Evolutionary conservation across 2,797 vertebrate species (phyloP).

Genomic region (Onychomys torridus): DNA sequence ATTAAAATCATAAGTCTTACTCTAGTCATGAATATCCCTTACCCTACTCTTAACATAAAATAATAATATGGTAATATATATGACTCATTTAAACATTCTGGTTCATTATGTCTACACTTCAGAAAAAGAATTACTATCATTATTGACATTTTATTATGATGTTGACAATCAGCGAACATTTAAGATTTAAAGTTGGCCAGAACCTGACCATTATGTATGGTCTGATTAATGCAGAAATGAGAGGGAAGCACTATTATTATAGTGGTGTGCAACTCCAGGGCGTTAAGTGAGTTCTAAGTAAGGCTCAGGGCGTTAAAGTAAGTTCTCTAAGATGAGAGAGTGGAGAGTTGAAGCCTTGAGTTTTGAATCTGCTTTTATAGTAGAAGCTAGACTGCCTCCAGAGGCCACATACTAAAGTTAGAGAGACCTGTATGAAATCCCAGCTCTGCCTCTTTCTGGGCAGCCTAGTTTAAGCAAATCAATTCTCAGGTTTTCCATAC

Average conservation of each 20-base stretch:
- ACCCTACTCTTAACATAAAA: background rate
- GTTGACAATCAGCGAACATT: background rate
- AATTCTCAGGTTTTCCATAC: background rate
- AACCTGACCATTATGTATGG: background rate
- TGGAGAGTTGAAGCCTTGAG: background rate
- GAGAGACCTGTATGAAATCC: background rate
- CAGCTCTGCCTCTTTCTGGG: background rate
- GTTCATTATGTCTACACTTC: background rate
- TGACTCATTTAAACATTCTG: background rate
- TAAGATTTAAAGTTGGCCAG: slow-evolving; percentile 30
- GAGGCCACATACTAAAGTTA: background rate
- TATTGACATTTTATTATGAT: background rate
- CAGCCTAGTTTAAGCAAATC: background rate
- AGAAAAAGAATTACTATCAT: slow-evolving; percentile 1
- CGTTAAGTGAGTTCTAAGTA: background rate
- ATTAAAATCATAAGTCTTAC: background rate
- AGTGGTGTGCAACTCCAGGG: background rate
- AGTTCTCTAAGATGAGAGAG: background rate
- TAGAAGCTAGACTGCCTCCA: background rate
- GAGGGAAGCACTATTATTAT: background rate
- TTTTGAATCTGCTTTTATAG: background rate
- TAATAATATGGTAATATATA: background rate
- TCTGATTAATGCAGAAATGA: slow-evolving; percentile 28
- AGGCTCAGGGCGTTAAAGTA: background rate
- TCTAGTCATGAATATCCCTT: background rate